These are phyloP conservation scores for Chromoteleia sp. DNA, from an alignment of 2,888 invertebrate genomes.

Conservation along the genomic window DNA sequence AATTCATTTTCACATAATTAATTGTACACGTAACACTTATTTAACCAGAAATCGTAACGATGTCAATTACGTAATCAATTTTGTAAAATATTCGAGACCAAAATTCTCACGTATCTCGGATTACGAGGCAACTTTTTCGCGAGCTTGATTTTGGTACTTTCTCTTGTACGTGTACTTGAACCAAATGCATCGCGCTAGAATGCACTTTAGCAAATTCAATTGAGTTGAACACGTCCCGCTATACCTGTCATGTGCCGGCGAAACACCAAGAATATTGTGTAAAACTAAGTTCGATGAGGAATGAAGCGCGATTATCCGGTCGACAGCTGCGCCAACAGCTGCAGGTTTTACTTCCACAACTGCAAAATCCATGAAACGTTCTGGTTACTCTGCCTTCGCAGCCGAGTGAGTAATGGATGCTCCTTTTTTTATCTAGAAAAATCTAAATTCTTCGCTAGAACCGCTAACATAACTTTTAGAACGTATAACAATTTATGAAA, in stretches of 20 bases:
- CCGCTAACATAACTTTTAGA: neutral
- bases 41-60: neutral
- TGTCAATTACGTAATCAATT: neutral
- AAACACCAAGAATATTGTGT: conserved; percentile 45
- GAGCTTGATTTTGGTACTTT: conserved; percentile 32
- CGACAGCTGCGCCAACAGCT: conserved; percentile 60
- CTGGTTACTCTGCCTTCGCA: conserved; percentile 29
- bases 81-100: neutral
- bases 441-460: conserved; percentile 9
- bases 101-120: conserved; percentile 54
- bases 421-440: conserved; percentile 21
- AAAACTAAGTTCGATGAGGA: conserved; percentile 51
- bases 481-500: neutral
- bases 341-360: conserved; percentile 49
- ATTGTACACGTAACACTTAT: too few relatives aligned
- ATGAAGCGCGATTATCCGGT: conserved; percentile 48
- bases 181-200: conserved; percentile 29
- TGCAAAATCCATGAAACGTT: conserved; percentile 45
- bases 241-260: conserved; percentile 29
- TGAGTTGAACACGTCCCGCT: conserved; percentile 28
- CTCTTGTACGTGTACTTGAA: conserved; percentile 10
- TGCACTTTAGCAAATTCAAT: conserved; percentile 36
- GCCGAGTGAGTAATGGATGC: conserved; percentile 25
- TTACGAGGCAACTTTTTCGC: conserved; percentile 49
- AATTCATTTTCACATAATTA: too few relatives aligned